These are phyloP conservation scores for Drosophila vallismaia DNA, from an alignment of 2,888 invertebrate species.

Conservation along the genomic window DNA sequence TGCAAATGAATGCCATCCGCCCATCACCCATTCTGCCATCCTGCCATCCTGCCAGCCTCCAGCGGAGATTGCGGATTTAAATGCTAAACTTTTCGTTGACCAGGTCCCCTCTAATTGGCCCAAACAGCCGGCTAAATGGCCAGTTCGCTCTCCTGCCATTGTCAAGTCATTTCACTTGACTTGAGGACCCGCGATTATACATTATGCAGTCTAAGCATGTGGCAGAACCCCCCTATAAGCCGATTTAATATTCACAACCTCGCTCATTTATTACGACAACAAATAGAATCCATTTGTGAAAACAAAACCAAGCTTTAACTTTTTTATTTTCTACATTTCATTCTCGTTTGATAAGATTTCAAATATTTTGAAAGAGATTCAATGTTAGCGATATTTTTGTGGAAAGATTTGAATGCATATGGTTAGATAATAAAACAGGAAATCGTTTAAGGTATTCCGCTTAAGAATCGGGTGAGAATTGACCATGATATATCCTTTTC, in stretches of 20 bases:
- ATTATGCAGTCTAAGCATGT: slow-evolving; percentile 1
- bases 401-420: too few species aligned
- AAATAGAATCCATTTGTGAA: background rate
- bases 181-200: slow-evolving; percentile 1
- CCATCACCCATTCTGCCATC: background rate
- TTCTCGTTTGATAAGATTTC: too few species aligned
- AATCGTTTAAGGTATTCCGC: too few species aligned
- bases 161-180: slow-evolving; percentile 1
- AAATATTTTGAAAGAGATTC: background rate
- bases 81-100: slow-evolving; percentile 29
- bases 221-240: slow-evolving; percentile 1
- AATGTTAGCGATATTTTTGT: too few species aligned
- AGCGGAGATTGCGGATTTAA: slow-evolving; percentile 23
- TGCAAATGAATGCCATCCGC: slow-evolving; percentile 38
- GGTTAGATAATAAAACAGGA: too few species aligned
- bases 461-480: too few species aligned
- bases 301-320: too few species aligned
- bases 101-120: slow-evolving; percentile 17
- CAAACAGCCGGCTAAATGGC: slow-evolving; percentile 4
- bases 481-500: too few species aligned
- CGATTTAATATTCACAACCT: slow-evolving; percentile 1
- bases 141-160: background rate
- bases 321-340: too few species aligned
- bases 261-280: background rate
- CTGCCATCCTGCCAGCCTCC: background rate